These are phyloP conservation scores for Tachysurus fulvidraco DNA, from an alignment of 2,113 vertebrate genomes.

Conservation along the genomic window DNA sequence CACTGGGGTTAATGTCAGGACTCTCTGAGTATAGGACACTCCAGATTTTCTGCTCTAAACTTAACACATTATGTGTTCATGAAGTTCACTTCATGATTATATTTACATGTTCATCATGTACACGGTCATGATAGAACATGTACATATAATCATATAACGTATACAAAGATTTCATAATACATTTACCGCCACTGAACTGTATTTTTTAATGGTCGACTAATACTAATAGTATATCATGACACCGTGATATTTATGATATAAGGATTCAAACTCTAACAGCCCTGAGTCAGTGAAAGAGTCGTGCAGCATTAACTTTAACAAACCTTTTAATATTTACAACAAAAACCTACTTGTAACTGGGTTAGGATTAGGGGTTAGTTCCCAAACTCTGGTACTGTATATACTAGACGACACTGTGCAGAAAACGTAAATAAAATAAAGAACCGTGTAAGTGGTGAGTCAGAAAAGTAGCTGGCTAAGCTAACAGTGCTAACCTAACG, in stretches of 20 bases:
- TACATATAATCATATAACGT: neutral
- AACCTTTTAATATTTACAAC: neutral
- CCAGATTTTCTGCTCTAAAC: neutral
- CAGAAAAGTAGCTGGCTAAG: neutral
- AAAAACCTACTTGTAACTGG: neutral
- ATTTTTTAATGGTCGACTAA: neutral
- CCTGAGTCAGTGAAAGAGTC: neutral
- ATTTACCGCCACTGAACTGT: neutral
- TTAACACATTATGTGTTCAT: neutral
- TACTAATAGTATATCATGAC: neutral
- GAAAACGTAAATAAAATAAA: neutral
- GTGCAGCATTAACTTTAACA: neutral
- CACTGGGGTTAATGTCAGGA: neutral
- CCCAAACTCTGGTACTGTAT: neutral
- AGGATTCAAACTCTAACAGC: neutral
- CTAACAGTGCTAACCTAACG: neutral
- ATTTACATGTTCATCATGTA: no score
- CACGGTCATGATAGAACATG: neutral
- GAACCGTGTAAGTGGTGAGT: neutral
- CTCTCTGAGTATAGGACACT: neutral
- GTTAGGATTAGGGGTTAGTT: no score
- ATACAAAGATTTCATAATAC: neutral
- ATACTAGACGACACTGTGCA: neutral
- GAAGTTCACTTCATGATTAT: neutral
- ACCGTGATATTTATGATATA: neutral